Base-by-base conservation (phyloP, 2,888 invertebrate species). In the Diloba caeruleocephala region DNA sequence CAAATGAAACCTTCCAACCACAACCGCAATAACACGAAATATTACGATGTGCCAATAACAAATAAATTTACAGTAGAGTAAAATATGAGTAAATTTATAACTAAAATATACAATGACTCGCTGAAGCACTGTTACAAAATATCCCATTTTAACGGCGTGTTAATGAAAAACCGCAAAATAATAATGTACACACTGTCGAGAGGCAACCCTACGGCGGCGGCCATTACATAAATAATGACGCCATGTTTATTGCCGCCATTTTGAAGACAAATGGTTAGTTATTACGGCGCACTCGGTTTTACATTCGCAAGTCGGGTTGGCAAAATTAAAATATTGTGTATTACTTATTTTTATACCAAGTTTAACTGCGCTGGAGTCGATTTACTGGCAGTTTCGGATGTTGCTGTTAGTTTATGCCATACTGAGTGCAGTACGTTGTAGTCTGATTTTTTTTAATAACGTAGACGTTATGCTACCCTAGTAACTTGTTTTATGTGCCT, bases 201-300 rank as follows among this genome's bases (percentile, higher is more conserved):
- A 84, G 89, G 86, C 89, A 92, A 77, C 92, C 92, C 92, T 92
- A 62, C 79, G 68, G 76, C 71, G 74, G 82, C 84, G 86, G 89
- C 92, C 92, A 92, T 93, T 92, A 91, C 92, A 93, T 93, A 93
- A 93, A 93, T 93, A 92, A 91, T 89, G 88, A 81, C 82, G 85
- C 92, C 87, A 91, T 92, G 92, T 92, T 93, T 92, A 93, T 92
- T 92, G 89, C 93, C 87, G 78, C 93, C 91, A 93, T 93, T 93
- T 90, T 90, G 89, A 92, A 93, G 93, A 93, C 92, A 93, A 92
- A 93, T 92, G 92, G 93, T 87, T 92, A 92, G 92, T 92, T 92
- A 92, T 93, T 91, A 92, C 91, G 83, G 85, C 85, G 86, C 83
- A 87, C 87, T 91, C 85, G 87, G 89, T 90, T 93, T 92, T 90